Evolutionary conservation across 1,140 invertebrate species (phyloP), one percentile per base, ranked within the genome.

Genomic region (Drosophila bocki): DNA sequence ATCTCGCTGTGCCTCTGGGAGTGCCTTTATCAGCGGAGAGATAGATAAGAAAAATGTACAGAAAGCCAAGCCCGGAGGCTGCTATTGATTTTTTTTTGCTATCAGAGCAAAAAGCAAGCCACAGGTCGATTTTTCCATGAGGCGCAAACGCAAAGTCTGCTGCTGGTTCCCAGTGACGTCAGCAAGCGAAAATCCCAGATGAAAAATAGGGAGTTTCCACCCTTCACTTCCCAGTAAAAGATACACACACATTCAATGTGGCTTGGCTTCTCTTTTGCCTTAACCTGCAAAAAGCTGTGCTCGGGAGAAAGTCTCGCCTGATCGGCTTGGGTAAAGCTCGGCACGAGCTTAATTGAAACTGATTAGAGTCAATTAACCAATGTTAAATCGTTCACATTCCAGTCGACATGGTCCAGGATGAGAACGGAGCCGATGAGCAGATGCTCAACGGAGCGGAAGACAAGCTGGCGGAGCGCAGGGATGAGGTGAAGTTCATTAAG

Each of bases 401-500:
- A 45, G 70, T 39, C 26, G 78, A 90, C 35, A 92, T 92, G 91
- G 91, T 91, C 15, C 85, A 88, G 29, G 91, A 92, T 44, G 84
- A 92, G 47, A 88, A 88, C 91, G 95, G 94, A 7, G 95, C 95
- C 6, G 94, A 95, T 60, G 96, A 96, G 84, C 95, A 95, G 77
- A 95, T 96, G 94, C 94, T 96, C 2, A 74, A 68, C 12, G 50
- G 65, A 22, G 94, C 95, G 50, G 95, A 95, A 6, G 94, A 94
- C 2, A 95, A 95, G 78, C 93, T 94, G 63, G 84, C 94, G 7
- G 93, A 94, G 22, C 94, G 94, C 35, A 95, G 95, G 60, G 95
- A 95, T 37, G 93, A 94, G 65, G 95, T 97, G 2, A 96, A 96
- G 93, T 96, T 96, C 75, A 95, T 95, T 37, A 93, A 94, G 29